phyloP scores from a whole-genome alignment of 1,140 invertebrate species.

The Trichonephila inaurata region DNA sequence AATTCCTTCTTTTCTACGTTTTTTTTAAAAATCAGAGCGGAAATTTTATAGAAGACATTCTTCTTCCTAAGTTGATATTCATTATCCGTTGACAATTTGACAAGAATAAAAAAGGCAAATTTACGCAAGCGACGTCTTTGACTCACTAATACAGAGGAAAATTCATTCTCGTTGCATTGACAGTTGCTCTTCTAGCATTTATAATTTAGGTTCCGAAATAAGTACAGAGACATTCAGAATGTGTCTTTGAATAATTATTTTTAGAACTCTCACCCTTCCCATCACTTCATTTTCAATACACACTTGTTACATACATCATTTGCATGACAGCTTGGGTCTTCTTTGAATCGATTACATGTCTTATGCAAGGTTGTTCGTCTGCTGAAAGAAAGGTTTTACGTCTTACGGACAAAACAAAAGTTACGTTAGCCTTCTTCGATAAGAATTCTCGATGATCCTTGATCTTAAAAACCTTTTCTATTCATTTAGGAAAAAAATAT shows the following conservation, averaged over 20 bases:
- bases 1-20: too few species aligned
- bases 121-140: background rate
- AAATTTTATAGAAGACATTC: background rate
- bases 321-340: constrained; percentile 4
- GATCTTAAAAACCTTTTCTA: background rate
- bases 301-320: background rate
- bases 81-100: background rate
- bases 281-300: background rate
- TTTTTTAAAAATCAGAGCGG: too few species aligned
- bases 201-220: background rate
- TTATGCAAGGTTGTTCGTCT: background rate
- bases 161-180: background rate
- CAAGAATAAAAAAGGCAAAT: background rate
- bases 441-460: background rate
- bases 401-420: background rate
- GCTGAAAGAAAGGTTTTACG: background rate
- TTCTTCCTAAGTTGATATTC: background rate
- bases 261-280: background rate
- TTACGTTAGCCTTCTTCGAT: background rate
- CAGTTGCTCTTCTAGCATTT: background rate
- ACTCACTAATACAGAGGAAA: background rate
- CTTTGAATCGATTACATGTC: background rate
- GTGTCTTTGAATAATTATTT: background rate
- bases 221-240: background rate
- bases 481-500: constrained; percentile 8